Conservation (phyloP, 2,888 invertebrate genomes). For the Polia nebulosa region DNA sequence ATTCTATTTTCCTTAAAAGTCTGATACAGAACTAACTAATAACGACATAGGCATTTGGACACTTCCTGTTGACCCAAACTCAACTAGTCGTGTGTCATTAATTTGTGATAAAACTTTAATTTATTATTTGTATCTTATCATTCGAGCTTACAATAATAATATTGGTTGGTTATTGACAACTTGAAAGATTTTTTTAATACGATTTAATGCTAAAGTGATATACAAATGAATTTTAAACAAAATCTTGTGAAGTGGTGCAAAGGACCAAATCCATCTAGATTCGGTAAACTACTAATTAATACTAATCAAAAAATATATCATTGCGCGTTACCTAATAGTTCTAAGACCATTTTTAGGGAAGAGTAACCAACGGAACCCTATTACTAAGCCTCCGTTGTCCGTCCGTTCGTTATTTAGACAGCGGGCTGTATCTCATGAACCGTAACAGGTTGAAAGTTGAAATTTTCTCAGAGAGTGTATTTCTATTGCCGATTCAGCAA, state of each 20-base stretch:
- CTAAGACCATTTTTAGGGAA: no score
- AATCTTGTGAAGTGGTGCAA: neutral
- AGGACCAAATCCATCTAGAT: neutral
- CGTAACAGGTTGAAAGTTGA: no score
- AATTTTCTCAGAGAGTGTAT: no score
- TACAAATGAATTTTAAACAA: neutral
- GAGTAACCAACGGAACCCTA: no score
- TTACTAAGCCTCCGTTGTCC: no score
- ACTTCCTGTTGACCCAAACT: slow-evolving; percentile 42
- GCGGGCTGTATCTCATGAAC: no score
- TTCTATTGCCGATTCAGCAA: no score
- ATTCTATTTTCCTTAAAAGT: slow-evolving; percentile 41
- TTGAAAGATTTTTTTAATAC: no score
- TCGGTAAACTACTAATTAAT: neutral
- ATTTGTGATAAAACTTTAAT: slow-evolving; percentile 13
- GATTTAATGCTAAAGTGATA: no score
- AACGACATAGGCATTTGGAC: slow-evolving; percentile 25
- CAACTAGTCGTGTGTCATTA: slow-evolving; percentile 18
- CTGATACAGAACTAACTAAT: slow-evolving; percentile 6
- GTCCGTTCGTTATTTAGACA: no score
- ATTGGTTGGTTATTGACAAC: neutral
- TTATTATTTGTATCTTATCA: neutral
- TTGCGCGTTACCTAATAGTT: no score
- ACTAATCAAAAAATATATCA: no score
- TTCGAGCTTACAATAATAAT: neutral